Conservation (phyloP, 2,888 invertebrate species). For the Drosophila multiciliata region DNA sequence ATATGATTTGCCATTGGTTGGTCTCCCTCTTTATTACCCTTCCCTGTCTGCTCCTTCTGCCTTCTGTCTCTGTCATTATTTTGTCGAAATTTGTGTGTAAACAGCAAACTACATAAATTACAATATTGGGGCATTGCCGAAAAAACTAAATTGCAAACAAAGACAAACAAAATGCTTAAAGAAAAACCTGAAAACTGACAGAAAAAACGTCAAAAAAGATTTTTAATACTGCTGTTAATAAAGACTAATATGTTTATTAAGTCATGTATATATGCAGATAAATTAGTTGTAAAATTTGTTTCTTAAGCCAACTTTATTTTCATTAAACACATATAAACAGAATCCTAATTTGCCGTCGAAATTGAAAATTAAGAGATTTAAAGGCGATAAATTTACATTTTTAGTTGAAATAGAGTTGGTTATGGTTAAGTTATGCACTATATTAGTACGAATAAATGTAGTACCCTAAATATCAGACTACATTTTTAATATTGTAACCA, state of each 20-base stretch:
- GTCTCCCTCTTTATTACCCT: conserved; percentile 24
- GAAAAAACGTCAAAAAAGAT: conserved; percentile 19
- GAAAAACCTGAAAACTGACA: conserved; percentile 13
- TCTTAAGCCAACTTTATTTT: not conserved
- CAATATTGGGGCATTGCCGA: conserved; percentile 37
- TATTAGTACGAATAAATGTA: not conserved
- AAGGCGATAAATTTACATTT: not conserved
- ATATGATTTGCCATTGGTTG: conserved; percentile 27
- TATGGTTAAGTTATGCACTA: not conserved
- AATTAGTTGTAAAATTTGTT: not conserved
- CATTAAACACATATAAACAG: not conserved
- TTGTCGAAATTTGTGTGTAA: conserved; percentile 29
- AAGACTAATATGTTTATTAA: not conserved
- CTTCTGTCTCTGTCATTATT: conserved; percentile 24
- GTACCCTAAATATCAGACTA: not conserved
- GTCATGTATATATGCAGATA: not conserved
- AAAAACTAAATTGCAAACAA: conserved; percentile 29
- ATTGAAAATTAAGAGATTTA: not conserved
- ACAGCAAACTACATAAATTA: conserved; percentile 40
- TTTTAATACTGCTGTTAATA: not conserved
- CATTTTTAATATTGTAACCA: not conserved
- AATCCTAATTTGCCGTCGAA: not conserved
- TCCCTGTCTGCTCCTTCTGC: conserved; percentile 7
- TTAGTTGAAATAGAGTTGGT: not conserved
- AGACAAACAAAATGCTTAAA: not conserved